Evolutionary conservation across 2,888 invertebrate species (phyloP).

Genomic region (Rhorus exstirpatorius): DNA sequence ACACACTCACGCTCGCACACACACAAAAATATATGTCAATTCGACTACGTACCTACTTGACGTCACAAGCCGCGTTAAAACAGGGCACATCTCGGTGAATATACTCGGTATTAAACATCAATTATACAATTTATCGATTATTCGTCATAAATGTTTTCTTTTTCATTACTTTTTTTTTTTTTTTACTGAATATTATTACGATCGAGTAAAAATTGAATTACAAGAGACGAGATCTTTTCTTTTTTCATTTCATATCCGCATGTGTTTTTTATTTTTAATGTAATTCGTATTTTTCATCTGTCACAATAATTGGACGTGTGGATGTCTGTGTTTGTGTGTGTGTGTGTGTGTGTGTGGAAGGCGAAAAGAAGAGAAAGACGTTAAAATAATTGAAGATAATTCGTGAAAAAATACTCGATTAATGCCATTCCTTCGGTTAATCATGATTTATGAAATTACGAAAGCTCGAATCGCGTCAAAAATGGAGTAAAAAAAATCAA

Average conservation of each 20-base stretch:
- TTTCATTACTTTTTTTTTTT: no score
- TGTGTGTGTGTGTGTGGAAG: no score
- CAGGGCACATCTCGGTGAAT: conserved; percentile 85
- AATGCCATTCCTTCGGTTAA: conserved; percentile 18
- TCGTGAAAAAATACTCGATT: conserved; percentile 34
- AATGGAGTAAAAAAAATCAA: conserved; percentile 25
- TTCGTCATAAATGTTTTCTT: conserved; percentile 1
- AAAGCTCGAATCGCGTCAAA: conserved; percentile 35
- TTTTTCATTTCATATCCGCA: not conserved
- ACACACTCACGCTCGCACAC: no score
- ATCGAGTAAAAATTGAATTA: conserved; percentile 17
- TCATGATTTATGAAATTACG: conserved; percentile 18
- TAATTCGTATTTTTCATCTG: conserved; percentile 23
- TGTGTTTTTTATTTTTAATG: conserved; percentile 21
- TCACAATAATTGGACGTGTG: conserved; percentile 3
- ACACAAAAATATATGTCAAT: conserved; percentile 49
- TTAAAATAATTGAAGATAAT: conserved; percentile 25
- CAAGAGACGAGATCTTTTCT: conserved; percentile 31
- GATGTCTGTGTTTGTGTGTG: no score
- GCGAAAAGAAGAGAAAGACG: conserved; percentile 28
- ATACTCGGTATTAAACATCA: conserved; percentile 78
- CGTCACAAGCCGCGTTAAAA: conserved; percentile 86
- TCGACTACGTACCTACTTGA: conserved; percentile 85
- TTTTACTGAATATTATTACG: not conserved
- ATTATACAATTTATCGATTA: conserved; percentile 24